A percentile compares a stretch with the other conserved stretches of the same genome.
phyloP scores from a whole-genome alignment of 2,113 vertebrate species.

The Dolichotis patagonum region DNA sequence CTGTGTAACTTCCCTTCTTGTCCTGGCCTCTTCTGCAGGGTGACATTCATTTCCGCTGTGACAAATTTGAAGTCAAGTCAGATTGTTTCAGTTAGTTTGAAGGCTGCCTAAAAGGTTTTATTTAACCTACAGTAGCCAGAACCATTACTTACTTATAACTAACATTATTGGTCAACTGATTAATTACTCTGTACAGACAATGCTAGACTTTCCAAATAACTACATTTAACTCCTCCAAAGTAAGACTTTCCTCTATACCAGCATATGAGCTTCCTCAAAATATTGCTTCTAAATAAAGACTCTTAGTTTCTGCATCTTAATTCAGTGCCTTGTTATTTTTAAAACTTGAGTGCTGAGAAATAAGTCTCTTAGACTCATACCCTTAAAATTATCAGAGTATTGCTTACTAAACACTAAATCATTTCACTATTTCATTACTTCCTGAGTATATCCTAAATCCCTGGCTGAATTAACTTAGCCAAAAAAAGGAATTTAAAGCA shows the following conservation, averaged over 20 bases:
- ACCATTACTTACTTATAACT: slow-evolving; percentile 48
- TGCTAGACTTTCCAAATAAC: slow-evolving; percentile 39
- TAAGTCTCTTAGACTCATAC: neutral
- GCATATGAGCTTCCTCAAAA: slow-evolving; percentile 37
- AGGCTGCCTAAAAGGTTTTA: slow-evolving; percentile 70
- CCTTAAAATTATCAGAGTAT: slow-evolving; percentile 51
- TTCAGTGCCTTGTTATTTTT: slow-evolving; percentile 17
- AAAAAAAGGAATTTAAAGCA: slow-evolving; percentile 45
- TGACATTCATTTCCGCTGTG: slow-evolving; percentile 57
- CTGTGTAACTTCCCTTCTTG: neutral
- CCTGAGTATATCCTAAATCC: slow-evolving; percentile 21
- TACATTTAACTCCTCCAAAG: slow-evolving; percentile 18
- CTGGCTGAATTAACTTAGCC: slow-evolving; percentile 67
- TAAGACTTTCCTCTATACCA: neutral
- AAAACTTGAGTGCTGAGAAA: slow-evolving; percentile 47
- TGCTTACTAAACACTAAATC: slow-evolving; percentile 20
- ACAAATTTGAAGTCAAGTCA: slow-evolving; percentile 73
- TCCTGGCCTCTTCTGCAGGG: slow-evolving; percentile 31
- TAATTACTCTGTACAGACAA: slow-evolving; percentile 25
- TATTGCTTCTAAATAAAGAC: slow-evolving; percentile 41
- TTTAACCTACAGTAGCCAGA: slow-evolving; percentile 64
- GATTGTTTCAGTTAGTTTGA: slow-evolving; percentile 63
- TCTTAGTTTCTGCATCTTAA: slow-evolving; percentile 55
- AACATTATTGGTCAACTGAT: slow-evolving; percentile 27
- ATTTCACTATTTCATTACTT: slow-evolving; percentile 56